phyloP scores from a whole-genome alignment of 2,113 vertebrate species.

The Dissostichus mawsoni region DNA sequence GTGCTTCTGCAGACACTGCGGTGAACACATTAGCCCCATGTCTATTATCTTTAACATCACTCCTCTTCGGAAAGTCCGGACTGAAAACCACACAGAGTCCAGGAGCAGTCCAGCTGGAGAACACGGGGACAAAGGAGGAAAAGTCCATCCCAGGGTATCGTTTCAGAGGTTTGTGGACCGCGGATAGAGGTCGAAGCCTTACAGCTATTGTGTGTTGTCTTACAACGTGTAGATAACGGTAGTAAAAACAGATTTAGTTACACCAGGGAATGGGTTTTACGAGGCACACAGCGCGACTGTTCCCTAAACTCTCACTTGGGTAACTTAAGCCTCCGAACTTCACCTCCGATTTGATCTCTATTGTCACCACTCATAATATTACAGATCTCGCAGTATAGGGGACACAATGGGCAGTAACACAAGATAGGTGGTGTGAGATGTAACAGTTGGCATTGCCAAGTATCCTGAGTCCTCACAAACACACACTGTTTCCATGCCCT shows the following conservation, averaged over 20 bases:
- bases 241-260: conserved; percentile 64
- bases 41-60: conserved; percentile 63
- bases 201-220: conserved; percentile 58
- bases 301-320: conserved; percentile 59
- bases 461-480: conserved; percentile 39
- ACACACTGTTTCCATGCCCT: conserved; percentile 57
- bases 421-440: conserved; percentile 63
- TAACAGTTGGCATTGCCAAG: conserved; percentile 57
- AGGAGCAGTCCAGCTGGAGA: conserved; percentile 41
- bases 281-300: conserved; percentile 42
- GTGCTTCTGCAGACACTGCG: conserved; percentile 56
- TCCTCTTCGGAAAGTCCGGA: conserved; percentile 56
- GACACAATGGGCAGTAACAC: conserved; percentile 66
- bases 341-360: conserved; percentile 60
- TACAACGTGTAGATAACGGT: conserved; percentile 57
- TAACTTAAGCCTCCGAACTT: conserved; percentile 66
- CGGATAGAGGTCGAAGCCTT: conserved; percentile 62
- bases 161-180: conserved; percentile 36
- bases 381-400: conserved; percentile 60
- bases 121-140: conserved; percentile 44
- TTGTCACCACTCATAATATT: conserved; percentile 66
- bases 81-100: conserved; percentile 51
- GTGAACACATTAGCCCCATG: conserved; percentile 50
- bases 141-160: conserved; percentile 56
- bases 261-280: conserved; percentile 32